phyloP scores from a whole-genome alignment of 2,888 invertebrate species.

The Aromia moschata region DNA sequence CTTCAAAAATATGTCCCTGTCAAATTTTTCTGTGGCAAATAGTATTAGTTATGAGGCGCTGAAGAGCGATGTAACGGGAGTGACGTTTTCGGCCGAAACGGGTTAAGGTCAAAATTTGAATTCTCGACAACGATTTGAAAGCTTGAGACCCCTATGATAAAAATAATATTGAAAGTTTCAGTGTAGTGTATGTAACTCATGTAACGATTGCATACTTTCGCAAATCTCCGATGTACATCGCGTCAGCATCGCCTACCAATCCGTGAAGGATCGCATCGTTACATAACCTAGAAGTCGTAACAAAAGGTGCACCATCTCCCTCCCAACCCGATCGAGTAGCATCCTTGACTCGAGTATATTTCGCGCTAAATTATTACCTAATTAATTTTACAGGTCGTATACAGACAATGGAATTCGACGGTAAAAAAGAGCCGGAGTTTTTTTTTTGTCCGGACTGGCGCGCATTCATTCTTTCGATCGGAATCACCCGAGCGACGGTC shows the following conservation, averaged over 20 bases:
- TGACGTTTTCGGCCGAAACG: no score
- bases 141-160: no score
- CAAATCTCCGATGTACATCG: no score
- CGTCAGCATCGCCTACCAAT: not conserved
- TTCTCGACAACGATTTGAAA: no score
- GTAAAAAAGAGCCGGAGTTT: conserved; percentile 21
- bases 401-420: conserved; percentile 24
- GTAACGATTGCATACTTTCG: no score
- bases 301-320: conserved; percentile 7
- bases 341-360: conserved; percentile 22
- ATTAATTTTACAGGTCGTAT: conserved; percentile 23
- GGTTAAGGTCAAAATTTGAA: no score
- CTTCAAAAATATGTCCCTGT: no score
- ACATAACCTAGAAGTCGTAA: not conserved
- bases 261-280: not conserved
- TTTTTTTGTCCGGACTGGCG: conserved; percentile 12
- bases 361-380: conserved; percentile 25
- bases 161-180: no score
- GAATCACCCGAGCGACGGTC: conserved; percentile 15
- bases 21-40: no score
- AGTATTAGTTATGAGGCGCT: no score
- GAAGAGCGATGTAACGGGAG: no score
- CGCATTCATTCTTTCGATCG: conserved; percentile 24
- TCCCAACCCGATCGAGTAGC: not conserved
- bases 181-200: no score